A percentile compares a stretch with the other conserved stretches of the same genome.
Evolutionary conservation across 2,797 vertebrate species (phyloP).

Genomic region (Hozukius guyotensis): DNA sequence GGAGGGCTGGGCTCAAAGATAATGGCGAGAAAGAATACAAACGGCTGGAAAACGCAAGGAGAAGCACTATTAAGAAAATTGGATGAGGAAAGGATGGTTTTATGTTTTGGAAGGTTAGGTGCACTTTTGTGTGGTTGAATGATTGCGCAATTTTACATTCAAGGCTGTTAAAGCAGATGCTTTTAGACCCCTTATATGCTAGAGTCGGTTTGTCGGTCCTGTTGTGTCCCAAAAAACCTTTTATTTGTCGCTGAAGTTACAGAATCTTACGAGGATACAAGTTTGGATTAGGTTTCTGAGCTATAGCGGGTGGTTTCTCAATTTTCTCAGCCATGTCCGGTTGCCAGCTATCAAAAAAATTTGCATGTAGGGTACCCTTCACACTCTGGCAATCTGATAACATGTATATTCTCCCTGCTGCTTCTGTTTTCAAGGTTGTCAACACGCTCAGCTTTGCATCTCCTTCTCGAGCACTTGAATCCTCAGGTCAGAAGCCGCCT

Average conservation of each 20-base stretch:
- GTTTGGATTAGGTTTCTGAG: background rate
- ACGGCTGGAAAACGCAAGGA: conserved; percentile 17
- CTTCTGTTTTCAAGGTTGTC: background rate
- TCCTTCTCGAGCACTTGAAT: background rate
- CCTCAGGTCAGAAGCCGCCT: background rate
- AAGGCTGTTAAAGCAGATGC: background rate
- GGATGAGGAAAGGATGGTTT: conserved; percentile 7
- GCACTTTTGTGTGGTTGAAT: background rate
- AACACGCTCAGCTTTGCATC: background rate
- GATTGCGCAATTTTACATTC: background rate
- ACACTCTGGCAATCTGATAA: background rate
- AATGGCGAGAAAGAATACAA: conserved; percentile 23
- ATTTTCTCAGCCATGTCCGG: background rate
- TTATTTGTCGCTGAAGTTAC: background rate
- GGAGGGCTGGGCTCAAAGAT: conserved; percentile 35
- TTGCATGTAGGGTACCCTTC: background rate
- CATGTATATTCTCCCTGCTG: background rate
- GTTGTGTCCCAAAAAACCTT: background rate
- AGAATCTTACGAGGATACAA: too few species aligned
- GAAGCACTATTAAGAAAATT: conserved; percentile 19
- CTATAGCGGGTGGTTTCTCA: background rate
- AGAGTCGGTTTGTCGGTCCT: background rate
- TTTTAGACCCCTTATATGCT: background rate
- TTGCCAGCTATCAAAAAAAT: background rate
- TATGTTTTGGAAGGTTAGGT: background rate